Evolutionary conservation across 1,140 invertebrate species (phyloP).

Genomic region (Holcopasites calliopsidis): DNA sequence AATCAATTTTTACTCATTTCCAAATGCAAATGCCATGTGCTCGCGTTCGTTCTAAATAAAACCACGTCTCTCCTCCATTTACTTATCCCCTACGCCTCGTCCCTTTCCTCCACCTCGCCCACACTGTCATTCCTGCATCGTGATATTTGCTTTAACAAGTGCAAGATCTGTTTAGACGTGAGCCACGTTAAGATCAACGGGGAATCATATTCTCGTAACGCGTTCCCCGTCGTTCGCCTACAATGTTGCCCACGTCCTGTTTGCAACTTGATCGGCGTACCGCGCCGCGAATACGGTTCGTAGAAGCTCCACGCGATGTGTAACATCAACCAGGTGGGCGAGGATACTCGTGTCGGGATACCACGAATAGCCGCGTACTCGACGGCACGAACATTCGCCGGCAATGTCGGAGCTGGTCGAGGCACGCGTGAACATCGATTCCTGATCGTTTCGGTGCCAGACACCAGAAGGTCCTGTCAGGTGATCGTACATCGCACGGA

Average conservation of each 20-base stretch:
- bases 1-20: too few species aligned
- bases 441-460: slow-evolving; percentile 48
- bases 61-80: too few species aligned
- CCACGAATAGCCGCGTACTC: slow-evolving; percentile 42
- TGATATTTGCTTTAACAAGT: too few species aligned
- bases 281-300: background rate
- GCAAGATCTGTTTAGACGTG: too few species aligned
- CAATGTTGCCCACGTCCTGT: slow-evolving; percentile 12
- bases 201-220: too few species aligned
- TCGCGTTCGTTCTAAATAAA: too few species aligned
- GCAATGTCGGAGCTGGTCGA: slow-evolving; percentile 35
- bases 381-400: slow-evolving; percentile 41
- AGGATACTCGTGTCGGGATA: slow-evolving; percentile 40
- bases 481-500: slow-evolving; percentile 39
- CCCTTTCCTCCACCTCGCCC: too few species aligned
- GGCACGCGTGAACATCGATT: slow-evolving; percentile 49
- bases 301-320: slow-evolving; percentile 37
- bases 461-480: slow-evolving; percentile 45
- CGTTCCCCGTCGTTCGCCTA: slow-evolving; percentile 6
- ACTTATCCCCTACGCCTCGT: too few species aligned
- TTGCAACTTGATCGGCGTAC: slow-evolving; percentile 25
- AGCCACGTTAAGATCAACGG: too few species aligned
- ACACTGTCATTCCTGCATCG: too few species aligned
- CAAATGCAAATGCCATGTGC: too few species aligned
- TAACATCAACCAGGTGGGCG: slow-evolving; percentile 21